Base-by-base conservation (phyloP, 2,797 vertebrate species). In the Lacerta agilis region DNA sequence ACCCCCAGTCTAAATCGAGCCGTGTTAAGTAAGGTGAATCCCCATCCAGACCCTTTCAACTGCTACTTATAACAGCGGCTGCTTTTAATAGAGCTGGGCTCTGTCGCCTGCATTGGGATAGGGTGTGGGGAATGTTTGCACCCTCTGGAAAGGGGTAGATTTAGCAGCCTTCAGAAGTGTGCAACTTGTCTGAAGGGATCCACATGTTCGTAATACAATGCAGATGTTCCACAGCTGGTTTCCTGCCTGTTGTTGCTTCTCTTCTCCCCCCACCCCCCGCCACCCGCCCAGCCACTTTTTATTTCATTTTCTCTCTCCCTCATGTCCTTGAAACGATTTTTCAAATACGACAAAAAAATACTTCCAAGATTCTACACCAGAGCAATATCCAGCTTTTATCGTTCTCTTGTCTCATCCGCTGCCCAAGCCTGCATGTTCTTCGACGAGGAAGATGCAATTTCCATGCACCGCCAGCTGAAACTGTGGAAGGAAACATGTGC, bases 41-140 rank as follows among this genome's bases (percentile, higher is more conserved):
- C 91, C 91, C 90, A 66, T 3, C 88, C 88, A 8, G 71, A 89
- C 43, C 75, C 73, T 86, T 81, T 76, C 89, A 76, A 90, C 85
- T 83, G 85, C 87, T 89, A 9, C 83, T 91, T 91, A 82, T 88
- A 92, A 93, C 73, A 71, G 83, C 87, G 49, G 38, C 82, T 67
- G 76, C 55, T 92, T 83, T 86, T 82, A 1, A 79, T 69, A 10
- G 85, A 82, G 82, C 82, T 0, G 33, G 29, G 88, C 29, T 1
- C 29, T 1, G 90, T 88, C 3, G 25, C 4, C 6, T 27, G 77
- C 73, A 71, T 33, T 25, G 33, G 20, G 15, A 6, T 20, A 25
- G 41, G 38, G 77, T 13, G 13, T 10, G 23, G 55, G 15, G n/a
- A 13, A 49, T 61, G 81, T 55, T 91, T 76, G 38, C 87, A 2